Base-by-base conservation (phyloP, 2,888 invertebrate species). In the Torymus texanus region DNA sequence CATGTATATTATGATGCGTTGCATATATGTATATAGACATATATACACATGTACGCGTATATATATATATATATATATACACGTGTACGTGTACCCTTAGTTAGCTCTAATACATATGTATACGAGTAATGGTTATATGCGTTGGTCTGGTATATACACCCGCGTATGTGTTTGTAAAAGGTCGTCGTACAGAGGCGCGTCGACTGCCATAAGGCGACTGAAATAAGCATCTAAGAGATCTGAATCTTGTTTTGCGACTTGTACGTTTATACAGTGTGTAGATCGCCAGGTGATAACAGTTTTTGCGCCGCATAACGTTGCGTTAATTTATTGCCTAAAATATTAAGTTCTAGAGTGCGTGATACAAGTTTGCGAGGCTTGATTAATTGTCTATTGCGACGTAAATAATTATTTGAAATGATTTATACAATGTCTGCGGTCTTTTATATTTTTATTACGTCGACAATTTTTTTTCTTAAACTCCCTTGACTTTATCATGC, bases 101-200 rank as follows among this genome's bases (percentile, higher is more conserved):
- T 70, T 67, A 65, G 65, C 24, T 14, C 56, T 65, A 65, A 71
- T 77, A 58, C 70, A 68, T 77, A 77, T 77, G 71, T 65, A 71
- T 70, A 50, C 16, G 58, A 51, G 56, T 70, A 71, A 65, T 71
- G 76, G 58, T 65, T 65, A 71, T 68, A 56, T 70, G 56, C 24
- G 2, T 18, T 13, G 16, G 14, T 11, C 1, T 11, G 56, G 50
- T 63, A 56, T 63, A n/a, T n/a, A 3, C 29, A 5, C 5, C 1
- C 29, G 3, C 3, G 5, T 5, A 3, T 41, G 41, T 41, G 41
- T 41, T 41, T 41, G 41, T 41, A 58, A 77, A 62, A 65, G 76
- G 50, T 65, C 16, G 24, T 18, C 11, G 29, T 21, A 18, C 55
- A 56, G 16, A 16, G 16, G 24, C 56, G 24, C 56, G 11, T 1